phyloP scores from a whole-genome alignment of 2,113 vertebrate genomes.

The Lycocorax pyrrhopterus region DNA sequence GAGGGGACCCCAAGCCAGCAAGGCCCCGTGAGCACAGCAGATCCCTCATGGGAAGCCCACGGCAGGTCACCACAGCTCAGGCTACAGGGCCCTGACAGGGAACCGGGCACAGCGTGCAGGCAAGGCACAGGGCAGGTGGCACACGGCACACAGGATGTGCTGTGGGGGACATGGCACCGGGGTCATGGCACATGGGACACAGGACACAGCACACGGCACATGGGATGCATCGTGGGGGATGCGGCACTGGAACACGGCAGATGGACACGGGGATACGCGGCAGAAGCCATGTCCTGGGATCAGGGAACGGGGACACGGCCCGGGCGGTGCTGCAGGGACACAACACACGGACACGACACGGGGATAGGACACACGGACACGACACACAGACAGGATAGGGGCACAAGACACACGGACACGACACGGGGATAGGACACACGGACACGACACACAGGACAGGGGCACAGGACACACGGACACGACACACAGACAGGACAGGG shows the following conservation, averaged over 20 bases:
- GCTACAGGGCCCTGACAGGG: accelerated
- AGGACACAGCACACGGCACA: background rate
- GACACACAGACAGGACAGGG: too few species aligned
- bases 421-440: background rate
- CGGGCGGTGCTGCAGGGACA: background rate
- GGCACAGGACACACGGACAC: background rate
- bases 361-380: background rate
- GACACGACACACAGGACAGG: too few species aligned
- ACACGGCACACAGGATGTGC: background rate
- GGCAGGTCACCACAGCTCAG: background rate
- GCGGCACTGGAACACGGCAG: background rate
- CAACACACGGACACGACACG: too few species aligned
- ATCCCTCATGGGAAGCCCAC: accelerated
- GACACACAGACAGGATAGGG: too few species aligned
- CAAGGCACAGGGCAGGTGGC: too few species aligned
- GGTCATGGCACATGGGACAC: accelerated
- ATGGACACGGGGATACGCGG: background rate
- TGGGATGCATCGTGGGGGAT: background rate
- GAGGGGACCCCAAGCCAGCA: background rate
- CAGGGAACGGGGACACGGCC: background rate
- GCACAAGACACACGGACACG: too few species aligned
- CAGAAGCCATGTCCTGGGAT: background rate
- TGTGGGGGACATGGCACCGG: background rate
- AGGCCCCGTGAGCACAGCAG: background rate
- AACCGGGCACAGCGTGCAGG: accelerated